Conservation (phyloP, 2,888 invertebrate species). For the Drosophila monieri region DNA sequence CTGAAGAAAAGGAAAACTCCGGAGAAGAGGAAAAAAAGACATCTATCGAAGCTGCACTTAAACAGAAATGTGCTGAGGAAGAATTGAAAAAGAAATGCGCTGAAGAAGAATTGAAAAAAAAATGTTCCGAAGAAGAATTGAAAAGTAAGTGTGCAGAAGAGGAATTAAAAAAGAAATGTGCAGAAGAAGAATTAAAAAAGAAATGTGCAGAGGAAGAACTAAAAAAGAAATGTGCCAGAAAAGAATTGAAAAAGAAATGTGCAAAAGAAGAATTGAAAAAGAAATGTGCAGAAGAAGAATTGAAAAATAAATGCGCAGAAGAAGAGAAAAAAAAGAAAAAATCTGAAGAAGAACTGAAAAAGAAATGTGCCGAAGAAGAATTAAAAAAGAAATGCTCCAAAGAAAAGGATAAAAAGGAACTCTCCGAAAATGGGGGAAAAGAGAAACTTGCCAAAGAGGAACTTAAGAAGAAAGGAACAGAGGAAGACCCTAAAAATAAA, state of each 20-base stretch:
- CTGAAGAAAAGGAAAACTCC: neutral
- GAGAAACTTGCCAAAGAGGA: neutral
- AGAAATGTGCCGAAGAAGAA: neutral
- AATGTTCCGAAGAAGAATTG: neutral
- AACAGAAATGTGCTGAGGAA: neutral
- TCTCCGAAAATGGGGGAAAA: neutral
- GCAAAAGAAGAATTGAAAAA: neutral
- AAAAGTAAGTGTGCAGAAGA: neutral
- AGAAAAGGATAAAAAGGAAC: neutral
- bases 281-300: neutral
- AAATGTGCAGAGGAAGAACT: neutral
- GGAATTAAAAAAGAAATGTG: neutral
- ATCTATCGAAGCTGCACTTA: neutral
- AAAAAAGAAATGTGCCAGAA: neutral
- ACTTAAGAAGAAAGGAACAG: neutral
- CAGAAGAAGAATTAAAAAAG: neutral
- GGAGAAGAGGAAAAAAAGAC: neutral
- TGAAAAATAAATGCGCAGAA: constrained; percentile 4
- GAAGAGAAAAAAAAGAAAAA: neutral
- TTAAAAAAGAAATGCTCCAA: constrained; percentile 1
- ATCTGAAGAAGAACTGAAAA: neutral
- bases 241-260: neutral
- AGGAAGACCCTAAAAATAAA: neutral
- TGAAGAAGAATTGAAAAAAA: neutral
- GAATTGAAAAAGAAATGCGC: neutral